These are phyloP conservation scores for Crotophaga sulcirostris DNA, from an alignment of 2,113 vertebrate genomes.

Conservation along the genomic window DNA sequence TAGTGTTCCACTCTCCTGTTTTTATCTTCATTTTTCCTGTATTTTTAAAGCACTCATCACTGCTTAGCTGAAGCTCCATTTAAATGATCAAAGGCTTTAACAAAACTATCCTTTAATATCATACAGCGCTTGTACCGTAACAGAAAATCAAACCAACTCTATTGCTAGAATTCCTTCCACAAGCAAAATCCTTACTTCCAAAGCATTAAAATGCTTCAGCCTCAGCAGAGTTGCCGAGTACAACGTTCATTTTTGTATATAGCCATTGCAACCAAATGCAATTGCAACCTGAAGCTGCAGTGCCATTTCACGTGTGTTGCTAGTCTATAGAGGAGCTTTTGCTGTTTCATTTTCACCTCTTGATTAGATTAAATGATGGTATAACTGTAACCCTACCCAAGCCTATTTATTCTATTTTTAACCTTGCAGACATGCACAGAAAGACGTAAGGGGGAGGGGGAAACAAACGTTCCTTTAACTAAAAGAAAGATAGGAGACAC, in stretches of 20 bases:
- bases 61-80: not conserved
- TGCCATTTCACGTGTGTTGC: not conserved
- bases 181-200: not conserved
- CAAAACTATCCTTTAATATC: not conserved
- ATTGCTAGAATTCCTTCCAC: not conserved
- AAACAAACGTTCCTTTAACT: not conserved
- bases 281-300: not conserved
- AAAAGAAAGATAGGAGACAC: not conserved
- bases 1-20: not conserved
- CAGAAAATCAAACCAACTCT: not conserved
- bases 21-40: not conserved
- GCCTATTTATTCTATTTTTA: conserved; percentile 11
- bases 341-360: not conserved
- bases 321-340: not conserved
- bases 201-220: not conserved
- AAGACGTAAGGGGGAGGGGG: fast-evolving
- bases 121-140: not conserved
- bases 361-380: conserved; percentile 13
- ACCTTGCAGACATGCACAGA: not conserved
- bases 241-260: not conserved
- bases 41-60: not conserved
- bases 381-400: not conserved
- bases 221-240: not conserved
- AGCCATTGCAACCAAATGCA: not conserved
- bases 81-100: not conserved